Percentiles rank a stretch among this genome's conserved stretches.
These are phyloP conservation scores for Meandrina meandrites DNA, from an alignment of 92 coral and sea anemone genomes.

Conservation along the genomic window DNA sequence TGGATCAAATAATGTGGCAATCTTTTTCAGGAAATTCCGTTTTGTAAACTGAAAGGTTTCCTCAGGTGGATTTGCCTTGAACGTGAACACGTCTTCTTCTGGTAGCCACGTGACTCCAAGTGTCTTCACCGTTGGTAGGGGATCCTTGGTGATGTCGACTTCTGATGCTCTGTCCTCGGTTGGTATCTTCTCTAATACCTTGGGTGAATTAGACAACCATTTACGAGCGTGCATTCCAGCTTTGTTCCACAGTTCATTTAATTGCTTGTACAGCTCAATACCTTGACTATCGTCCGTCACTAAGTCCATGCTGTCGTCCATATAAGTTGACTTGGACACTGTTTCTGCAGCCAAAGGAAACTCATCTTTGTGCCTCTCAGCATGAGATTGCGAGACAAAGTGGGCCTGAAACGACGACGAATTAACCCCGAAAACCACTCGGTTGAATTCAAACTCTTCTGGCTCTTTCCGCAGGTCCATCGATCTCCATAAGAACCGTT, in stretches of 20 bases:
- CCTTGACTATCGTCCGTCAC: constrained; percentile 36
- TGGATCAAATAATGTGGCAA: constrained; percentile 66
- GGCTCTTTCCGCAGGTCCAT: constrained; percentile 42
- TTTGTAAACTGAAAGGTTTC: constrained; percentile 35
- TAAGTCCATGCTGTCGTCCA: too few relatives aligned
- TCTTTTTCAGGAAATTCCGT: constrained; percentile 57
- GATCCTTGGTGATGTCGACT: constrained; percentile 44
- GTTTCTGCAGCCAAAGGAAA: constrained; percentile 63
- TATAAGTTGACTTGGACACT: constrained; percentile 49
- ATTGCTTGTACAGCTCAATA: constrained; percentile 46
- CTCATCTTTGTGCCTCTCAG: constrained; percentile 24
- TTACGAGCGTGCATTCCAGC: constrained; percentile 66
- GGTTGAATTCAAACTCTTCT: too few relatives aligned
- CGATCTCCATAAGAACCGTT: constrained; percentile 60
- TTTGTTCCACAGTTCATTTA: constrained; percentile 40
- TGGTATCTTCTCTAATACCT: constrained; percentile 49
- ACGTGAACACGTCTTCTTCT: constrained; percentile 63
- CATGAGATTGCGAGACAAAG: constrained; percentile 39
- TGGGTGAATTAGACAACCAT: constrained; percentile 59
- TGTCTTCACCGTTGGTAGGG: constrained; percentile 52
- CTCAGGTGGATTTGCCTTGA: constrained; percentile 46
- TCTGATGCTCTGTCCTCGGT: too few relatives aligned
- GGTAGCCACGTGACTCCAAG: constrained; percentile 55
- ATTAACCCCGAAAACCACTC: constrained; percentile 55
- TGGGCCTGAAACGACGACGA: constrained; percentile 68